phyloP scores from a whole-genome alignment of 1,140 invertebrate genomes.

The Drosophila rhopaloa region DNA sequence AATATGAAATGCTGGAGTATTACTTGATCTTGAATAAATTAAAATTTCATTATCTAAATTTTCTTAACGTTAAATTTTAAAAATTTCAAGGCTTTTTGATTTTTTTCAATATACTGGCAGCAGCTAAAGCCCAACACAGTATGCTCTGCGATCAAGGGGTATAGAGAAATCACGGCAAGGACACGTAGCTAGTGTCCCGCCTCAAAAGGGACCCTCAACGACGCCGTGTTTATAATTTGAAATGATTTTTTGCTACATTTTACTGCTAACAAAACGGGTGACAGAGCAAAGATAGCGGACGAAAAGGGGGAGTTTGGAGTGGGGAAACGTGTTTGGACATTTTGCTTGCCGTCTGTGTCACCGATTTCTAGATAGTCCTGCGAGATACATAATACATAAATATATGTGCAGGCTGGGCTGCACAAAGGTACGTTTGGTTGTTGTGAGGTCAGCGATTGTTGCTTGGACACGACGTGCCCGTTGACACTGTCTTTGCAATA shows the following conservation, averaged over 20 bases:
- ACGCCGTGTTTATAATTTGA: slow-evolving; percentile 73
- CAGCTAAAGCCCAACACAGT: background rate
- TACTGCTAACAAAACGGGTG: slow-evolving; percentile 42
- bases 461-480: slow-evolving; percentile 4
- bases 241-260: slow-evolving; percentile 75
- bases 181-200: slow-evolving; percentile 37
- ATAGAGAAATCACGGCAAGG: slow-evolving; percentile 29
- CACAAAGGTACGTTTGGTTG: slow-evolving; percentile 17
- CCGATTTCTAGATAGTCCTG: slow-evolving; percentile 47
- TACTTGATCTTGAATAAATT: no score
- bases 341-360: slow-evolving; percentile 47
- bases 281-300: slow-evolving; percentile 11
- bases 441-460: slow-evolving; percentile 52
- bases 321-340: slow-evolving; percentile 52
- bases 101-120: no score
- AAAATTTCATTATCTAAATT: no score
- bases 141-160: background rate
- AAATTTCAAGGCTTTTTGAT: no score
- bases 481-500: slow-evolving; percentile 13
- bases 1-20: no score
- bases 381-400: slow-evolving; percentile 4
- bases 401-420: slow-evolving; percentile 1
- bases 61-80: no score
- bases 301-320: background rate
- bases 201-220: slow-evolving; percentile 45